These are phyloP conservation scores for Trichopoda pennipes DNA, from an alignment of 2,888 invertebrate species.

Conservation along the genomic window DNA sequence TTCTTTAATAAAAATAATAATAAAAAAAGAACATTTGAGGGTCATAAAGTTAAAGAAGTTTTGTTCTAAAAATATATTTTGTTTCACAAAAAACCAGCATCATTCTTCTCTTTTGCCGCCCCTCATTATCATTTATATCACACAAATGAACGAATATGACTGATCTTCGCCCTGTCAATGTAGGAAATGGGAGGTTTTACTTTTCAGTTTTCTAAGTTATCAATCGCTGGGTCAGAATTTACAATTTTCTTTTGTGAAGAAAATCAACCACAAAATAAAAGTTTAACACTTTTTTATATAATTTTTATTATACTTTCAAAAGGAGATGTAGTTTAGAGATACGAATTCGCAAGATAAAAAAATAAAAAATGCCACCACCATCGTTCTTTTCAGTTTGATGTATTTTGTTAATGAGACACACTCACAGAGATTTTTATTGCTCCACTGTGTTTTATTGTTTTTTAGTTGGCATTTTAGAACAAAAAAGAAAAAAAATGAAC, in stretches of 20 bases:
- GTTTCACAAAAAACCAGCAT: conserved; percentile 48
- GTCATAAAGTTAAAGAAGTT: conserved; percentile 57
- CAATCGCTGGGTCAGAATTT: conserved; percentile 54
- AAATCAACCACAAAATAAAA: conserved; percentile 46
- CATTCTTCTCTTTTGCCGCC: conserved; percentile 7
- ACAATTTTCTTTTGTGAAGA: conserved; percentile 17
- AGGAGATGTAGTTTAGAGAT: conserved; percentile 20
- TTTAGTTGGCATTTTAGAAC: conserved; percentile 4
- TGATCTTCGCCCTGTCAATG: conserved; percentile 13
- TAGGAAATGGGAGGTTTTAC: neutral
- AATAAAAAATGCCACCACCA: conserved; percentile 45
- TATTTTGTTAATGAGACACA: conserved; percentile 57
- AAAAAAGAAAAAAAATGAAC: neutral
- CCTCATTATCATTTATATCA: neutral
- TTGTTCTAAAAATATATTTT: neutral
- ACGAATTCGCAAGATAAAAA: conserved; percentile 25
- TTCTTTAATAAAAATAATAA: neutral
- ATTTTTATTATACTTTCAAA: conserved; percentile 30
- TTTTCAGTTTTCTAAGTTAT: conserved; percentile 46
- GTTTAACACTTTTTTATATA: conserved; percentile 30
- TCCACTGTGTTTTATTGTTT: conserved; percentile 14
- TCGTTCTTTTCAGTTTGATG: conserved; percentile 12
- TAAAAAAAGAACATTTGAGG: conserved; percentile 18
- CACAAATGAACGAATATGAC: conserved; percentile 4
- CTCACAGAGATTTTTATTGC: conserved; percentile 64